A percentile compares a stretch with the other conserved stretches of the same genome.
Evolutionary conservation across 2,888 invertebrate genomes (phyloP).

Genomic region (Melanostoma mellinum): DNA sequence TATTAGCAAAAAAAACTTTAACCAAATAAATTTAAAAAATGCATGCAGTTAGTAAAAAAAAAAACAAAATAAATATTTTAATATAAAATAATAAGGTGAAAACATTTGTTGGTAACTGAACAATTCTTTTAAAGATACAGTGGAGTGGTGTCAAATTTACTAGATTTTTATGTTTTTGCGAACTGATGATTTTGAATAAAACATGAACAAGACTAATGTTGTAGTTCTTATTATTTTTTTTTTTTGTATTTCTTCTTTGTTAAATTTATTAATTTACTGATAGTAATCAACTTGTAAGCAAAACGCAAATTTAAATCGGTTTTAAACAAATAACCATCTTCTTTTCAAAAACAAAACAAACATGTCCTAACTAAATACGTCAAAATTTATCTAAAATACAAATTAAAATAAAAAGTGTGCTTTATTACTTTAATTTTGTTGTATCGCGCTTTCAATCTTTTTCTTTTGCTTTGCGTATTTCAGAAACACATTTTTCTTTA

Average conservation of each 20-base stretch:
- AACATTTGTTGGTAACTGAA: conserved; percentile 51
- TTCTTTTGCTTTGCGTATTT: too few species aligned
- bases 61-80: background rate
- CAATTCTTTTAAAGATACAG: background rate
- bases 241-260: conserved; percentile 16
- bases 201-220: conserved; percentile 21
- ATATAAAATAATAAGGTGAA: conserved; percentile 16
- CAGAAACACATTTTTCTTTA: too few species aligned
- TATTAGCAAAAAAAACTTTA: conserved; percentile 1
- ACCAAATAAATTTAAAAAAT: background rate
- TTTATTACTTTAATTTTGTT: too few species aligned
- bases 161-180: background rate
- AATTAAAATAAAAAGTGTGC: too few species aligned
- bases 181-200: conserved; percentile 41
- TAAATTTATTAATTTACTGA: background rate
- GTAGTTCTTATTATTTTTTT: conserved; percentile 35
- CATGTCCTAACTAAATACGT: too few species aligned
- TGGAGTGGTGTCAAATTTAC: too few species aligned
- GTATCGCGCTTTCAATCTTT: too few species aligned
- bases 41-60: conserved; percentile 22
- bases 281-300: too few species aligned
- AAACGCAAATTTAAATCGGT: too few species aligned
- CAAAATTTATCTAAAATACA: too few species aligned
- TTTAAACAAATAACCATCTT: too few species aligned
- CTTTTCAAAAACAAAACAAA: too few species aligned